These are phyloP conservation scores for Psix sp. DNA, from an alignment of 1,140 invertebrate species.

Conservation along the genomic window DNA sequence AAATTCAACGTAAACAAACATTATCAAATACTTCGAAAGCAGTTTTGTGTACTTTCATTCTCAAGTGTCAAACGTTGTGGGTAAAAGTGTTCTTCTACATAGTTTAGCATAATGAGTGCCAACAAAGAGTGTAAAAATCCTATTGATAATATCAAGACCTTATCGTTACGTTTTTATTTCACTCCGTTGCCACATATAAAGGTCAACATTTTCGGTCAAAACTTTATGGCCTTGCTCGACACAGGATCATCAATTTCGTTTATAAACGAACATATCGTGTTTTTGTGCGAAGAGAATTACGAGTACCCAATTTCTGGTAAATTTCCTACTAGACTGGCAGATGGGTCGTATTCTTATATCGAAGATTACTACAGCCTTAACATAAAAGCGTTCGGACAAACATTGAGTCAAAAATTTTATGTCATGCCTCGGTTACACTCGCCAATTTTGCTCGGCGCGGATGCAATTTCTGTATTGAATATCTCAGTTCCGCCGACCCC, in stretches of 20 bases:
- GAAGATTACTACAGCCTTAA: background rate
- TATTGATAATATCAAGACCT: background rate
- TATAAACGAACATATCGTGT: constrained; percentile 2
- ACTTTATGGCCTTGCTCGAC: constrained; percentile 6
- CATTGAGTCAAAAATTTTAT: background rate
- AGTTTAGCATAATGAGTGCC: background rate
- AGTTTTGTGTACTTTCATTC: no score
- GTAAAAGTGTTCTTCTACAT: background rate
- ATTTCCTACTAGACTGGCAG: background rate
- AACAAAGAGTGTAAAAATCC: background rate
- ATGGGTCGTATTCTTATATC: background rate
- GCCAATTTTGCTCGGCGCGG: constrained; percentile 7
- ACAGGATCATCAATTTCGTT: constrained; percentile 17
- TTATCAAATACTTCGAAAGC: no score
- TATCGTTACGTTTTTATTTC: constrained; percentile 9
- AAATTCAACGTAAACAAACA: constrained; percentile 60
- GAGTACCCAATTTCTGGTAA: background rate
- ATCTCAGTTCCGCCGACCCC: constrained; percentile 28
- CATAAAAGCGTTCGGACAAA: background rate
- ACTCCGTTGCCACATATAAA: constrained; percentile 18
- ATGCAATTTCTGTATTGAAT: constrained; percentile 16
- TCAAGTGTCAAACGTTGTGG: no score
- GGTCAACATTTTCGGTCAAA: constrained; percentile 9
- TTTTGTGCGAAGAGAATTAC: background rate
- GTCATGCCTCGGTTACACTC: background rate